Evolutionary conservation across 92 coral and sea anemone species (phyloP), one percentile per base, ranked within the genome.

Genomic region (Montipora capitata): DNA sequence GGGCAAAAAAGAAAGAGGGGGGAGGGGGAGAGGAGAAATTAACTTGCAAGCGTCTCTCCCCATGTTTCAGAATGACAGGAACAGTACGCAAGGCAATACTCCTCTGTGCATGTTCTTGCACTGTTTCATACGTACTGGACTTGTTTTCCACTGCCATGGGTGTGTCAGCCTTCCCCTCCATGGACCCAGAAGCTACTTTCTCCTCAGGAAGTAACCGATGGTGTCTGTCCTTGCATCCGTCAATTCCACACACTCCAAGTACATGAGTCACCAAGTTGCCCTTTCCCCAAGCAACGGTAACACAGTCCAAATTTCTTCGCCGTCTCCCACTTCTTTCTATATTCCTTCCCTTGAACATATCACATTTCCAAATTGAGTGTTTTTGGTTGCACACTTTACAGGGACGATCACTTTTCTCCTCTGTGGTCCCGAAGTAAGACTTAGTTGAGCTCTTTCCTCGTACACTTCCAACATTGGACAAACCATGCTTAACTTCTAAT

Each of bases 341-440:
- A 69, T 54, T 75, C 67, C 61, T 87, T 43, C 45, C 44, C 70
- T 15, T 78, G 54, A 72, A 59, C 17, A 41, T 70, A 49, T 75
- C 80, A 43, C 89, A 91, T 39, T 62, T 91, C 92, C 92, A 87
- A 67, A 80, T 54, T 14, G 91, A 64, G 17, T 87, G 86, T 18
- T 1, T 85, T 59, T 77, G 85, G 15, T 38, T 61, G 40, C 86
- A 81, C 40, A 51, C 85, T 57, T 27, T 48, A 18, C 89, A 75
- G 15, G 59, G 27, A 20, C 27, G 27, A 20, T 20, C 27, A 20
- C 1, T 20, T 20, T 20, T 20, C 27, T 20, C 27, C 0, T 20
- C 27, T 20, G 27, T 20, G 27, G 27, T 20, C 27, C 27, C 27
- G 27, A 20, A 20, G 27, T 20, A 76, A 20, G 81, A 80, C 62